These are phyloP conservation scores for Charadrius vociferus DNA, from an alignment of 2,113 vertebrate genomes.

Conservation along the genomic window DNA sequence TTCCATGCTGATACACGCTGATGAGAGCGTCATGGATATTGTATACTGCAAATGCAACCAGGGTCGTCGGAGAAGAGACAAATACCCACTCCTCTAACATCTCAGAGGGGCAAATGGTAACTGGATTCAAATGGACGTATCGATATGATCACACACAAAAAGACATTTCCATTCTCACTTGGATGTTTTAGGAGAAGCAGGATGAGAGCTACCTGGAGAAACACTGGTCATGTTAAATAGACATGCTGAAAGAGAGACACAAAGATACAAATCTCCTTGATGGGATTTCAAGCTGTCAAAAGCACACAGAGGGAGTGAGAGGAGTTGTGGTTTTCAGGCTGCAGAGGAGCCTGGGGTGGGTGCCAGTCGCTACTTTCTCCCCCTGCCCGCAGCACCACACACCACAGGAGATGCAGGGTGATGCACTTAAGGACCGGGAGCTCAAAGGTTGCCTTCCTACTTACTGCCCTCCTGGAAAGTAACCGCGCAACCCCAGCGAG, in stretches of 20 bases:
- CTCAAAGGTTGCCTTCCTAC: not conserved
- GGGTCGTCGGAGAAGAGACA: not conserved
- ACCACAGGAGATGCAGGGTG: not conserved
- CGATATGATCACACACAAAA: slow-evolving; percentile 29
- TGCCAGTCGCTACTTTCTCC: not conserved
- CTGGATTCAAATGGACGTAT: not conserved
- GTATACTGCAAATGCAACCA: not conserved
- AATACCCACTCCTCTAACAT: not conserved
- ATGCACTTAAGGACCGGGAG: fast-evolving
- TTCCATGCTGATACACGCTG: slow-evolving; percentile 1
- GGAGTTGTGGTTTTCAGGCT: not conserved
- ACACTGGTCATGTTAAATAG: not conserved
- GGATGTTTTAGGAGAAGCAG: not conserved
- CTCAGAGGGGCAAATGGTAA: not conserved
- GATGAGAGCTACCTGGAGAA: not conserved
- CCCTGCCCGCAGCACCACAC: fast-evolving
- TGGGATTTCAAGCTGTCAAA: not conserved
- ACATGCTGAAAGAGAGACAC: not conserved
- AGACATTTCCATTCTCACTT: not conserved
- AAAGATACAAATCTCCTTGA: fast-evolving
- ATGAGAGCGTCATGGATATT: not conserved
- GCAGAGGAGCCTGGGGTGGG: not conserved
- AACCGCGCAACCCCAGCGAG: fast-evolving
- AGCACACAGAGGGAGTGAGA: not conserved
- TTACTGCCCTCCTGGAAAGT: not conserved